Conservation (phyloP, 2,888 invertebrate genomes). For the Cephus pygmeus region DNA sequence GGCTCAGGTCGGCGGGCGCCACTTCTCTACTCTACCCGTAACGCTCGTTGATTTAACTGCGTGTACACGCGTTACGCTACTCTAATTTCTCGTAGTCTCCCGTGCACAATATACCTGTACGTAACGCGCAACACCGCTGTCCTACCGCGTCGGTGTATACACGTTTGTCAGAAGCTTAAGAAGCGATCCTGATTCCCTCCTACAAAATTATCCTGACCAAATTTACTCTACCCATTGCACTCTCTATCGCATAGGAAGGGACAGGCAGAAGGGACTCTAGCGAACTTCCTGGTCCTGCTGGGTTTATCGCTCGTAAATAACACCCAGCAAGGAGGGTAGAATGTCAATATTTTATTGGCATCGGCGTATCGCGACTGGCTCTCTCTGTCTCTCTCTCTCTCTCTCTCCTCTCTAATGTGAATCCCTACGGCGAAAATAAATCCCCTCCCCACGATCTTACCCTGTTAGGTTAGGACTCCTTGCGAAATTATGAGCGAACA, state of each 20-base stretch:
- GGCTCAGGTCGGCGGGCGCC: slow-evolving; percentile 28
- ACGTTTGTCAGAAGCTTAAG: not conserved
- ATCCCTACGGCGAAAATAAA: not conserved
- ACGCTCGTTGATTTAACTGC: slow-evolving; percentile 17
- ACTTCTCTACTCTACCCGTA: slow-evolving; percentile 12
- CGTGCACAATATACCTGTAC: not conserved
- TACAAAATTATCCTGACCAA: not conserved
- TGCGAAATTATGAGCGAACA: not conserved
- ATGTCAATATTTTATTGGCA: slow-evolving; percentile 23
- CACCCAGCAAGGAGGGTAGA: slow-evolving; percentile 14
- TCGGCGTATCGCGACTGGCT: slow-evolving; percentile 14
- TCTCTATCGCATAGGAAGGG: not conserved
- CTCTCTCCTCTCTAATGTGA: not conserved
- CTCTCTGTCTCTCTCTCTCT: no score
- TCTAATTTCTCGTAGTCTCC: not conserved
- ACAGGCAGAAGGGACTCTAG: not conserved
- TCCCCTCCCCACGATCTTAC: not conserved
- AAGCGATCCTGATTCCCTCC: not conserved
- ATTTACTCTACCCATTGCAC: not conserved
- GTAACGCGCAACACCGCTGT: not conserved
- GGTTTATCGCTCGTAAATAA: slow-evolving; percentile 19
- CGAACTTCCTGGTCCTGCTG: slow-evolving; percentile 13
- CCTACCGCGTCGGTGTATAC: not conserved
- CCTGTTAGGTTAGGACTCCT: not conserved
- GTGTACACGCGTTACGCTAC: not conserved